Percentiles rank a stretch among this genome's conserved stretches.
phyloP scores from a whole-genome alignment of 2,797 vertebrate species.

The Meriones psammophilus region DNA sequence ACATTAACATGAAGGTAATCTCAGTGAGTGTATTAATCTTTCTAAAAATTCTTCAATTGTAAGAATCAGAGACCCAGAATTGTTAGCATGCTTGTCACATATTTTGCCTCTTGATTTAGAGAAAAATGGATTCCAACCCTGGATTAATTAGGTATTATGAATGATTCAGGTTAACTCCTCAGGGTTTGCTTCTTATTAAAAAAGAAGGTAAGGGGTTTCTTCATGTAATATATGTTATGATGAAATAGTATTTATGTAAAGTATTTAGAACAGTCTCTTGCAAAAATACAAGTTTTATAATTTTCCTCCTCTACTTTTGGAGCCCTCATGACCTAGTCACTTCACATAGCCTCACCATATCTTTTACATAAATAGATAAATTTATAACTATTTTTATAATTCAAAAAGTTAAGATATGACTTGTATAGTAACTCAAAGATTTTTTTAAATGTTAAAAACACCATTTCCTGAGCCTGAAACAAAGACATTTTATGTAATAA shows the following conservation, averaged over 20 bases:
- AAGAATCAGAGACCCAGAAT: neutral
- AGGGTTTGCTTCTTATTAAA: neutral
- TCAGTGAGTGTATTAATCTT: neutral
- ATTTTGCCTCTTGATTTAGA: neutral
- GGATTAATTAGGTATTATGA: neutral
- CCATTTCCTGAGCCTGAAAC: neutral
- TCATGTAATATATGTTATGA: neutral
- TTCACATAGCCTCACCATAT: neutral
- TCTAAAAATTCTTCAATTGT: neutral
- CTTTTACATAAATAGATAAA: rapidly evolving
- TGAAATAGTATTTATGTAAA: neutral
- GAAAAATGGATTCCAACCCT: neutral
- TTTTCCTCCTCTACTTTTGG: neutral
- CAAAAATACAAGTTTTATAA: too few relatives aligned
- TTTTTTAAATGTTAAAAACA: neutral
- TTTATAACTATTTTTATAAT: neutral
- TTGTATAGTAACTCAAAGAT: neutral
- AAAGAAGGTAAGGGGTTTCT: neutral
- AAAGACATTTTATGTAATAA: neutral
- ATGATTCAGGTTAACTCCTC: neutral
- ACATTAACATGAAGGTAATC: neutral
- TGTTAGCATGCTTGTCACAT: neutral
- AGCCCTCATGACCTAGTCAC: too few relatives aligned
- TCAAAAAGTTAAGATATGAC: neutral
- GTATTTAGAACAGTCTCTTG: neutral